Evolutionary conservation across 2,113 vertebrate species (phyloP).

Genomic region (Mobula birostris): DNA sequence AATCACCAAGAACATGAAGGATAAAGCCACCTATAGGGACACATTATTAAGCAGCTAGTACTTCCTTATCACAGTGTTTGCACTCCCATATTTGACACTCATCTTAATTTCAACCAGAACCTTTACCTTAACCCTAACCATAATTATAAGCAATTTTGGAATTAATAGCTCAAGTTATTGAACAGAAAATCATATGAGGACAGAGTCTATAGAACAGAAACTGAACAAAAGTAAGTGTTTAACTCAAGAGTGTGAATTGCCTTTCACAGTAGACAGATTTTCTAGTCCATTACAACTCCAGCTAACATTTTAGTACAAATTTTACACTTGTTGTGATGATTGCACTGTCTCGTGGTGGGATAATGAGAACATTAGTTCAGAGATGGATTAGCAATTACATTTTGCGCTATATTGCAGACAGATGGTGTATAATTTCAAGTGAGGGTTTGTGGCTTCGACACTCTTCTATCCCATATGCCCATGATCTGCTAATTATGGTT

Average conservation of each 20-base stretch:
- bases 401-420: conserved; percentile 67
- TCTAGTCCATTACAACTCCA: conserved; percentile 67
- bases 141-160: background rate
- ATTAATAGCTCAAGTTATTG: conserved; percentile 10
- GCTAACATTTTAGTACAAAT: conserved; percentile 65
- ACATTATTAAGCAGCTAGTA: background rate
- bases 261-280: conserved; percentile 72
- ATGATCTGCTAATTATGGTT: conserved; percentile 37
- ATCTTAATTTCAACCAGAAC: background rate
- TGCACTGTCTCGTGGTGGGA: conserved; percentile 66
- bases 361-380: conserved; percentile 73
- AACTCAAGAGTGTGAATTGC: conserved; percentile 69
- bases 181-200: background rate
- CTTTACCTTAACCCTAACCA: background rate
- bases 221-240: conserved; percentile 70
- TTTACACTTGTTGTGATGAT: conserved; percentile 65
- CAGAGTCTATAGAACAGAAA: conserved; percentile 27
- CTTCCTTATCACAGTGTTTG: background rate
- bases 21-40: background rate
- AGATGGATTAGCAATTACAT: conserved; percentile 66
- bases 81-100: background rate
- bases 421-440: conserved; percentile 70
- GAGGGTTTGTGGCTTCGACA: conserved; percentile 48
- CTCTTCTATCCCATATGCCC: conserved; percentile 47
- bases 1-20: background rate